Conservation (phyloP, 2,113 vertebrate genomes). For the Apodemus sylvaticus region DNA sequence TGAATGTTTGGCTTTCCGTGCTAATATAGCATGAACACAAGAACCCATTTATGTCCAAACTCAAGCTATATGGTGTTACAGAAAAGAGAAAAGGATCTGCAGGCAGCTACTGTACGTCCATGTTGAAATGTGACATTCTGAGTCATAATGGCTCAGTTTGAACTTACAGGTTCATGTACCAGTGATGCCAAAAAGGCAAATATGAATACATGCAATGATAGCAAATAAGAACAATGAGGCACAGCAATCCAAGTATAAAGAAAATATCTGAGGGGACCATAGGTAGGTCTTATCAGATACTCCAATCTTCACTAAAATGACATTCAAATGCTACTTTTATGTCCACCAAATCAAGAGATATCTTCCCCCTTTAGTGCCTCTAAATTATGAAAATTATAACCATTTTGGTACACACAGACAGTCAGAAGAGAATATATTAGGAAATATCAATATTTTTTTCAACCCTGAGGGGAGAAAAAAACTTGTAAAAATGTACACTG, state of each 20-base stretch:
- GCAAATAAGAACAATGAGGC: not conserved
- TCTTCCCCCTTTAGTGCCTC: not conserved
- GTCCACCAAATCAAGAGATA: not conserved
- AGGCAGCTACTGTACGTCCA: not conserved
- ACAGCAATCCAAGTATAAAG: not conserved
- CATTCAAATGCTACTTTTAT: not conserved
- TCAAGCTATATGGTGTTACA: not conserved
- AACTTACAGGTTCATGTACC: constrained; percentile 34
- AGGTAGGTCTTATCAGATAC: not conserved
- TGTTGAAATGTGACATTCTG: not conserved
- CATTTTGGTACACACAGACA: not conserved
- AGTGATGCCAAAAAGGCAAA: constrained; percentile 9
- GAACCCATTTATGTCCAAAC: not conserved
- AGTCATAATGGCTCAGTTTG: constrained; percentile 25
- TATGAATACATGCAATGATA: not conserved
- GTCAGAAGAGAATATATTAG: constrained; percentile 35
- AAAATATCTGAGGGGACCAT: not conserved
- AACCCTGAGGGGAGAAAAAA: constrained; percentile 15
- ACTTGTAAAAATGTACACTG: constrained; percentile 1
- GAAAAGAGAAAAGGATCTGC: not conserved
- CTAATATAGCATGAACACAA: not conserved
- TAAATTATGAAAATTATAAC: constrained; percentile 8
- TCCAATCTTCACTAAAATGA: not conserved
- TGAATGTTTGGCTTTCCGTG: not conserved
- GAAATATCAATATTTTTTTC: constrained; percentile 52